A percentile compares a stretch with the other conserved stretches of the same genome.
Conservation (phyloP, 1,140 invertebrate genomes). For the Aphelinus atriplicis region DNA sequence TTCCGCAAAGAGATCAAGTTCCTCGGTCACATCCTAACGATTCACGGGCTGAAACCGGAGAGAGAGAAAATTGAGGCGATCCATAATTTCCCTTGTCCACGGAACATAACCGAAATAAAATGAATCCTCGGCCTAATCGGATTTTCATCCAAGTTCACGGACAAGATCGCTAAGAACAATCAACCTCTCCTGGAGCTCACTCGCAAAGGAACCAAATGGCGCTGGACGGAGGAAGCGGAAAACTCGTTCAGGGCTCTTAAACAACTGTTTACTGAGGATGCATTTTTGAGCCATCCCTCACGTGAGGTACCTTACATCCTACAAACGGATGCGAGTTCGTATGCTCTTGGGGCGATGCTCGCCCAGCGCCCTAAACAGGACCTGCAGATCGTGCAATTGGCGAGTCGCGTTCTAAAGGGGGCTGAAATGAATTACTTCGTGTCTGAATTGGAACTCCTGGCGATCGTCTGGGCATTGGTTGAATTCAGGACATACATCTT, state of each 20-base stretch:
- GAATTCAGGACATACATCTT: slow-evolving; percentile 19
- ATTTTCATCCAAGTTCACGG: slow-evolving; percentile 5
- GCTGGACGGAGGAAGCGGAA: neutral
- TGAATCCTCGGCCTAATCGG: neutral
- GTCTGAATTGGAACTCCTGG: slow-evolving; percentile 7
- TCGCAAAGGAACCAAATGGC: neutral
- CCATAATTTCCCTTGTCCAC: slow-evolving; percentile 14
- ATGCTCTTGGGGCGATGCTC: slow-evolving; percentile 5
- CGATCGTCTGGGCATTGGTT: slow-evolving; percentile 8
- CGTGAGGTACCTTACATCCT: neutral
- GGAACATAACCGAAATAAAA: slow-evolving; percentile 19
- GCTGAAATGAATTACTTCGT: slow-evolving; percentile 14
- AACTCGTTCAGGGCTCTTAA: neutral
- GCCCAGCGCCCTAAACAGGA: neutral
- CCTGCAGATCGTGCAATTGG: neutral
- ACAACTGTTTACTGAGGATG: neutral
- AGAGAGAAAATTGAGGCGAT: slow-evolving; percentile 24
- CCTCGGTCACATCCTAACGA: slow-evolving; percentile 17
- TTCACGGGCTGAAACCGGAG: slow-evolving; percentile 17
- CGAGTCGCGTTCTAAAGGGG: neutral
- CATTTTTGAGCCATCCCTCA: neutral
- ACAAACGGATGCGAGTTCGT: slow-evolving; percentile 5
- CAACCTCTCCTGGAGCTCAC: neutral
- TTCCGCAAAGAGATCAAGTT: slow-evolving; percentile 20
- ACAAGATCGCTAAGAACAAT: neutral